Conservation (phyloP, 1,140 invertebrate genomes). For the Eriocheir sinensis region DNA sequence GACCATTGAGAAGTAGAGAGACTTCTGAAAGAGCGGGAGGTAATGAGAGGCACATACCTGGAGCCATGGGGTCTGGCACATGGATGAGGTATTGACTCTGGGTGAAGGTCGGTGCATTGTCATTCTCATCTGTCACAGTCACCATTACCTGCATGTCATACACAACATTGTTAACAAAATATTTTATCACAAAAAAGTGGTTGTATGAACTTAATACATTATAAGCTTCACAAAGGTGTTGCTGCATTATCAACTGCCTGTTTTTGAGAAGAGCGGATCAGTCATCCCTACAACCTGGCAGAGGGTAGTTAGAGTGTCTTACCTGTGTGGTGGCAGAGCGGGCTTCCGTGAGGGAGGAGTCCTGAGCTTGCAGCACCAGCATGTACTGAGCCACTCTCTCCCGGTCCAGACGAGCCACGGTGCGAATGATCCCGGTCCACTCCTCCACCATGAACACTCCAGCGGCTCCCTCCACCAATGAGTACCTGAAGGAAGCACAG, state of each 20-base stretch:
- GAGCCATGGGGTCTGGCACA: constrained; percentile 89
- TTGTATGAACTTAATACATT: too few relatives aligned
- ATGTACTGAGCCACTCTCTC: constrained; percentile 90
- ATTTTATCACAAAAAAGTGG: too few relatives aligned
- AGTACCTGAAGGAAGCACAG: constrained; percentile 84
- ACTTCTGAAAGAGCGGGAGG: not conserved
- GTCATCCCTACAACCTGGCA: too few relatives aligned
- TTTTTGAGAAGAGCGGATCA: too few relatives aligned
- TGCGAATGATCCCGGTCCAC: constrained; percentile 89
- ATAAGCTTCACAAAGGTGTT: too few relatives aligned
- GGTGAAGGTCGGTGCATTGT: constrained; percentile 91
- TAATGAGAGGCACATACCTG: constrained; percentile 82
- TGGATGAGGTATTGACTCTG: constrained; percentile 88
- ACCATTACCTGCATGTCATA: constrained; percentile 89
- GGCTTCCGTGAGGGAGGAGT: constrained; percentile 92
- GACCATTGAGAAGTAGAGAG: too few relatives aligned
- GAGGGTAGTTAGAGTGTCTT: too few relatives aligned
- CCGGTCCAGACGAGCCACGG: constrained; percentile 88
- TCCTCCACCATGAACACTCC: constrained; percentile 87
- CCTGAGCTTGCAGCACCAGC: constrained; percentile 92
- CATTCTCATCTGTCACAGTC: constrained; percentile 91
- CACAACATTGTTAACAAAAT: constrained; percentile 77
- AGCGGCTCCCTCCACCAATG: constrained; percentile 89
- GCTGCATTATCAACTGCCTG: too few relatives aligned
- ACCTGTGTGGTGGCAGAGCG: constrained; percentile 85